A percentile compares a stretch with the other conserved stretches of the same genome.
Evolutionary conservation across 2,113 vertebrate species (phyloP).

Genomic region (Bubo bubo): DNA sequence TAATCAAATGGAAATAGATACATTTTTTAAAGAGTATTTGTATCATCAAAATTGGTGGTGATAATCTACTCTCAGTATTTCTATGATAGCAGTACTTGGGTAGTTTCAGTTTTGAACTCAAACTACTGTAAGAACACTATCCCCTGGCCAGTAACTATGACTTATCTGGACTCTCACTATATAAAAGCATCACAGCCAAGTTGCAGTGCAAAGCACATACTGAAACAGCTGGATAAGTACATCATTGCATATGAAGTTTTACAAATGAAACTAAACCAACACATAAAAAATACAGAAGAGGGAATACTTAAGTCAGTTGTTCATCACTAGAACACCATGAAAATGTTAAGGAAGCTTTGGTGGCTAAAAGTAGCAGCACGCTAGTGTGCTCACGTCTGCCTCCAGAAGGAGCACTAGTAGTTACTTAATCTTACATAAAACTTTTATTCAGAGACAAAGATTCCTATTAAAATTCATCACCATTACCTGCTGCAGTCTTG

Average conservation of each 20-base stretch:
- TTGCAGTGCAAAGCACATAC: neutral
- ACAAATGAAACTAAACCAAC: neutral
- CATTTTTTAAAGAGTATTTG: neutral
- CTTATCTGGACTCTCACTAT: neutral
- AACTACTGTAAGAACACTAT: neutral
- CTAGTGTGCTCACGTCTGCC: neutral
- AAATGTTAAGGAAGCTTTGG: neutral
- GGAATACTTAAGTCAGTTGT: neutral
- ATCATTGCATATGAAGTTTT: neutral
- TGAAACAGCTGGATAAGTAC: neutral
- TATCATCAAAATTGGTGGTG: neutral
- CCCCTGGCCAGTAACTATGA: neutral
- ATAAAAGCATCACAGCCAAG: neutral
- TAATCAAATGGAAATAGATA: neutral
- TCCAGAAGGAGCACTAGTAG: slow-evolving; percentile 1
- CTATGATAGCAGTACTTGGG: neutral
- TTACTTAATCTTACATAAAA: slow-evolving; percentile 29
- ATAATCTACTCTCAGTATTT: neutral
- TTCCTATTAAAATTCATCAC: slow-evolving; percentile 66
- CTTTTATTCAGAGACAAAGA: slow-evolving; percentile 46
- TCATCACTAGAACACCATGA: neutral
- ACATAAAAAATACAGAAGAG: neutral
- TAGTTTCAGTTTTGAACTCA: neutral
- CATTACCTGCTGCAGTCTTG: slow-evolving; percentile 59
- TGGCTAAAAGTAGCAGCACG: neutral